Conservation (phyloP, 2,888 invertebrate genomes). For the Synanthedon myopaeformis region DNA sequence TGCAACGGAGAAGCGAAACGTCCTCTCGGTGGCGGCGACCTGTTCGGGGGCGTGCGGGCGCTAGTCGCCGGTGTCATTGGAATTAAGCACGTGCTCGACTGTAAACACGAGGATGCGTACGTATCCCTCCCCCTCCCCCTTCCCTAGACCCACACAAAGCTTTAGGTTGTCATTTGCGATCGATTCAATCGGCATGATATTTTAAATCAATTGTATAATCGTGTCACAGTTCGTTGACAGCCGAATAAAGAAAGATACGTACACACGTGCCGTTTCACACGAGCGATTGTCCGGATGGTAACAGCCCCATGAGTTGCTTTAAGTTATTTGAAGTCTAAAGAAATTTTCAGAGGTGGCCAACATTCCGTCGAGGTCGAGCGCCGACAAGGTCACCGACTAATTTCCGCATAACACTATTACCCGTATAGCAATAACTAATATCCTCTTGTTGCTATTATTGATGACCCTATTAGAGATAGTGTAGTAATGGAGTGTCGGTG, state of each 20-base stretch:
- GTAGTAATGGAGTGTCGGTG: too few relatives aligned
- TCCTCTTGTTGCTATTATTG: too few relatives aligned
- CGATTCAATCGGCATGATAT: neutral
- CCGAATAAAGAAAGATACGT: neutral
- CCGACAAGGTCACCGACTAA: too few relatives aligned
- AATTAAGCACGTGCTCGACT: slow-evolving; percentile 21
- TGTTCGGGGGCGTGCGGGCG: slow-evolving; percentile 32
- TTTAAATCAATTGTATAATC: neutral
- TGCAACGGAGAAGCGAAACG: slow-evolving; percentile 3
- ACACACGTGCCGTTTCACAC: neutral
- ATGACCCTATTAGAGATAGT: too few relatives aligned
- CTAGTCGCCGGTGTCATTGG: slow-evolving; percentile 43
- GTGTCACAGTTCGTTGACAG: neutral
- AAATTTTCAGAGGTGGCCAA: slow-evolving; percentile 1
- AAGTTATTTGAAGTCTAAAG: too few relatives aligned
- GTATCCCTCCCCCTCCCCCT: neutral
- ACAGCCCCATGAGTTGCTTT: too few relatives aligned
- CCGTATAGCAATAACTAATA: too few relatives aligned
- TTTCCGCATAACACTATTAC: too few relatives aligned
- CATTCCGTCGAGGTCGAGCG: too few relatives aligned
- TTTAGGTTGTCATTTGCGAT: neutral
- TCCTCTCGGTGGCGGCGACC: slow-evolving; percentile 9
- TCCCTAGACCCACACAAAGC: neutral
- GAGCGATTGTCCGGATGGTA: neutral
- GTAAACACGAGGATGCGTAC: slow-evolving; percentile 1